These are phyloP conservation scores for Mycetomoellerius zeteki DNA, from an alignment of 1,140 invertebrate genomes.

Conservation along the genomic window DNA sequence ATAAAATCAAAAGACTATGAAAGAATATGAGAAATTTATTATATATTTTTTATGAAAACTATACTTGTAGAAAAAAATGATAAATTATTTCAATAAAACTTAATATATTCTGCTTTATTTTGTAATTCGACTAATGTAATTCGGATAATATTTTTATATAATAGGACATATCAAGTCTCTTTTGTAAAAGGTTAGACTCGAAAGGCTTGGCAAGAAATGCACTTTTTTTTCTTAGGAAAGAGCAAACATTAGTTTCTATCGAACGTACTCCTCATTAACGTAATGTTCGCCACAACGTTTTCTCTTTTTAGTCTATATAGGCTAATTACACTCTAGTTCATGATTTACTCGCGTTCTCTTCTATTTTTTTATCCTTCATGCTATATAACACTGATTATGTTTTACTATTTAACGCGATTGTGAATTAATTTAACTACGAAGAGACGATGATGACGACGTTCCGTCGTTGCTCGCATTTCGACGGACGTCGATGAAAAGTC, in stretches of 20 bases:
- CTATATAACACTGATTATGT: not conserved
- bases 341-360: not conserved
- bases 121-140: not conserved
- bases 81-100: not conserved
- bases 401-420: not conserved
- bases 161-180: not conserved
- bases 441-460: slow-evolving; percentile 8
- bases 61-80: not conserved
- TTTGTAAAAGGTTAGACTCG: not conserved
- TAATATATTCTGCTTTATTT: not conserved
- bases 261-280: not conserved
- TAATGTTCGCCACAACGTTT: not conserved
- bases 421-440: not conserved
- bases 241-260: not conserved
- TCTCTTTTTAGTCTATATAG: not conserved
- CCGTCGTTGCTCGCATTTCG: slow-evolving; percentile 25
- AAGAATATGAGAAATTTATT: not conserved
- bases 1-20: not conserved
- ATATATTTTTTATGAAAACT: not conserved
- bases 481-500: slow-evolving; percentile 67
- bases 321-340: not conserved
- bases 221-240: not conserved
- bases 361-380: not conserved
- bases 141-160: not conserved
- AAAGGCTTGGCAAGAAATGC: not conserved